Conservation (phyloP, 1,140 invertebrate species). For the Drosophila saltans region DNA sequence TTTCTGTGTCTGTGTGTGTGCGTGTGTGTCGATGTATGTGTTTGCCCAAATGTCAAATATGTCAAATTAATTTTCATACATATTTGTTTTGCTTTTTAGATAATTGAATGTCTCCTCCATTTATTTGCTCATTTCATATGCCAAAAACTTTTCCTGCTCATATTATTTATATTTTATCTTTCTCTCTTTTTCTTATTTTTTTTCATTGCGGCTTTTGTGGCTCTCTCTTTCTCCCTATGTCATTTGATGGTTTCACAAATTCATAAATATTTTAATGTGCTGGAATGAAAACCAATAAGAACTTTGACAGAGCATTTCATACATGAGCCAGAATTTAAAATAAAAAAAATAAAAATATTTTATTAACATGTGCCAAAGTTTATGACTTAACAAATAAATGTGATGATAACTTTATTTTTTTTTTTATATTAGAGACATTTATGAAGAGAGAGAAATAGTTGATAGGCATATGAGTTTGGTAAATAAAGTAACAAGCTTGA, state of each 20-base stretch:
- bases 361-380: neutral
- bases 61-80: conserved; percentile 73
- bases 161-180: conserved; percentile 14
- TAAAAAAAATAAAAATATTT: neutral
- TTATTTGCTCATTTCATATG: conserved; percentile 66
- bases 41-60: conserved; percentile 77
- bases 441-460: neutral
- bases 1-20: conserved; percentile 7
- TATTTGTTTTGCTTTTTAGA: conserved; percentile 73
- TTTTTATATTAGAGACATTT: neutral
- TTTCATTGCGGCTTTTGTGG: neutral
- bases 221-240: neutral
- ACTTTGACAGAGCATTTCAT: conserved; percentile 5
- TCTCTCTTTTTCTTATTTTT: conserved; percentile 16
- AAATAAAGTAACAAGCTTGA: no score
- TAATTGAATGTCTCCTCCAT: conserved; percentile 67
- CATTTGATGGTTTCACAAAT: neutral
- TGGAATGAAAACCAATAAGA: conserved; percentile 1
- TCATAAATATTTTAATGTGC: conserved; percentile 12
- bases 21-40: conserved; percentile 45
- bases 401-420: neutral
- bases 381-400: neutral
- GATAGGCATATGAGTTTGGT: no score
- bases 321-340: neutral
- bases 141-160: conserved; percentile 22